These are phyloP conservation scores for Dallia pectoralis DNA, from an alignment of 2,797 vertebrate species.

Conservation along the genomic window DNA sequence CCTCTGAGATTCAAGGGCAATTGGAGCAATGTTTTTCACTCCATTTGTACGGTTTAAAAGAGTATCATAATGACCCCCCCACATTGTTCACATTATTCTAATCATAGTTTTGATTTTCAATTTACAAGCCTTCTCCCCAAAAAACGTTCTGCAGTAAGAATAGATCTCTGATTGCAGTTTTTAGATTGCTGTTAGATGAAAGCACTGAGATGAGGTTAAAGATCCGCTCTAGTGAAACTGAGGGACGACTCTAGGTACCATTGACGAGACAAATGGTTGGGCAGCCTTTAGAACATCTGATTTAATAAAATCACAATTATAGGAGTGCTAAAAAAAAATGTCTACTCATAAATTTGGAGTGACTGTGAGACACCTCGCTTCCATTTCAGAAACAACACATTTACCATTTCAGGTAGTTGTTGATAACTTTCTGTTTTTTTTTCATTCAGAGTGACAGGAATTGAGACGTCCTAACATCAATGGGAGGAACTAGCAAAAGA, in stretches of 20 bases:
- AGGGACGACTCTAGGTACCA: background rate
- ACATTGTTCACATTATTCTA: background rate
- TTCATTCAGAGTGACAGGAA: background rate
- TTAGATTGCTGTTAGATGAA: slow-evolving; percentile 1
- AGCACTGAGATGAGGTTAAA: background rate
- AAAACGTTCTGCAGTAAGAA: background rate
- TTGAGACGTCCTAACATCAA: background rate
- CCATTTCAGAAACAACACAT: background rate
- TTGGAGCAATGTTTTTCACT: background rate
- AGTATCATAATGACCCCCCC: background rate
- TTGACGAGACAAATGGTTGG: background rate
- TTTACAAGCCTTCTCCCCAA: background rate
- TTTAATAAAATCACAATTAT: slow-evolving; percentile 3
- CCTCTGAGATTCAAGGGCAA: background rate
- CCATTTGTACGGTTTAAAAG: background rate
- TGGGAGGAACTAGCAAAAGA: background rate
- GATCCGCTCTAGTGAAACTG: background rate
- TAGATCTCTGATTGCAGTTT: background rate
- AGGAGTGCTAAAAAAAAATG: background rate
- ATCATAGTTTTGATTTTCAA: background rate
- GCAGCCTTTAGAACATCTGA: background rate
- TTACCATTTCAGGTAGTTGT: background rate
- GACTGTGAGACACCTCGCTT: background rate
- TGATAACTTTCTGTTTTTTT: background rate
- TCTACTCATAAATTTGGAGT: slow-evolving; percentile 2